Evolutionary conservation across 35 echinoderm and acorn worm species (phyloP).

Genomic region (Acanthaster planci): DNA sequence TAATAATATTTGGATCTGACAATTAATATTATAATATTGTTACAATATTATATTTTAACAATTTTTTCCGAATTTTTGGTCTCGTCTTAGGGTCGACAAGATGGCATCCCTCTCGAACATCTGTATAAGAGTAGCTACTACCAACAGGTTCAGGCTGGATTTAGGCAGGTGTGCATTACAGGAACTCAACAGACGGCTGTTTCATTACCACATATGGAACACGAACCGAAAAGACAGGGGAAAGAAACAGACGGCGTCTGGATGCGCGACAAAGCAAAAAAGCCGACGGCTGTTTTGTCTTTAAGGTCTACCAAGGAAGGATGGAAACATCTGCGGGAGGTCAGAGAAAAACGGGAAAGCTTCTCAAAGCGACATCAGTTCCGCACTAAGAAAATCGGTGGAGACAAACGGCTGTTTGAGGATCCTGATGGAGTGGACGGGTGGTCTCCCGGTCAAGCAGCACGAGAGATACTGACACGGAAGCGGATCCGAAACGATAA

Average conservation of each 20-base stretch:
- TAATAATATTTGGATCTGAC: background rate
- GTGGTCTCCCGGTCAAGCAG: conserved; percentile 11
- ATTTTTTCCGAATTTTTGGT: too few species aligned
- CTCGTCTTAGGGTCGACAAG: background rate
- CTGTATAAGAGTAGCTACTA: conserved; percentile 50
- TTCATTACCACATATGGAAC: background rate
- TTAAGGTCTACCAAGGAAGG: background rate
- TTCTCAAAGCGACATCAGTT: background rate
- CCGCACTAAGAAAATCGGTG: background rate
- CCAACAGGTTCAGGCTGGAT: conserved; percentile 16
- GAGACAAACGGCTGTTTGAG: background rate
- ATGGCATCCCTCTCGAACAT: conserved; percentile 40
- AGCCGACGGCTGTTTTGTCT: background rate
- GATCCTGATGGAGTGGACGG: background rate
- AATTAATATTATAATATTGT: background rate
- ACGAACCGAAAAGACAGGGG: background rate
- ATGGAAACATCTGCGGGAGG: conserved; percentile 2
- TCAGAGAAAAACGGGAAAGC: conserved; percentile 4
- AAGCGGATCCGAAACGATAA: background rate
- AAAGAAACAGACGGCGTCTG: background rate
- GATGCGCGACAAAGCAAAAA: background rate
- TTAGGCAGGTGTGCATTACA: background rate
- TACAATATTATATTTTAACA: background rate
- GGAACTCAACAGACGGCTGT: conserved; percentile 5
- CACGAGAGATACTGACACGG: background rate